Evolutionary conservation across 2,888 invertebrate species (phyloP), one percentile per base, ranked within the genome.

Genomic region (Phengaris alcon): DNA sequence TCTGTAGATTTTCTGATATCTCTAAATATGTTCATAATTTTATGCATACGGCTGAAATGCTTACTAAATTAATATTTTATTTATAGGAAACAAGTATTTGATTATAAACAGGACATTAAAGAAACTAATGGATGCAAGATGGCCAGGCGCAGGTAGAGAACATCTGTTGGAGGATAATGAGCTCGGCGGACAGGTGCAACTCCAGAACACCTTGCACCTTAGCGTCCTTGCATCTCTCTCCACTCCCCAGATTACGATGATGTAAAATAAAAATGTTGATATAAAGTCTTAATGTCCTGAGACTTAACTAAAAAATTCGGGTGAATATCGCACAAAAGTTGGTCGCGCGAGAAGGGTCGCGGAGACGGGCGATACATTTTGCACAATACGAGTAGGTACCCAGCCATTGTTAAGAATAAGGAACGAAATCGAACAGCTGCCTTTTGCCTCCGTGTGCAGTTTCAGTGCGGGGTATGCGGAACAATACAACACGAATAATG

Each of bases 131-230:
- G 69, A 35, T 46, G 64, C 68, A 68, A 44, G 68, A 74, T 68
- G 74, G 74, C 35, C 57, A 15, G 82, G 78, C 80, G 81, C 90
- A 90, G 89, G 91, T 90, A 92, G 84, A 80, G 80, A 84, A 86
- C 93, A 93, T 93, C 92, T 93, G 92, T 91, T 91, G 86, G 80
- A 82, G 86, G 90, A 90, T 90, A 90, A 93, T 92, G 88, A 83
- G 84, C 80, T 76, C 35, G 68, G 81, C 83, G 83, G 87, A 91
- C 93, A 92, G 93, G 93, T 93, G 93, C 86, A 81, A 78, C 80
- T 64, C 64, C 22, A 7, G 82, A 85, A 82, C 93, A 92, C 93
- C 92, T 92, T 92, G 92, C 90, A 87, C 86, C 86, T 84, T 77
- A 80, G 82, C 83, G 84, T 83, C 85, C 84, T 86, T 84, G 84